Percentiles rank a stretch among this genome's conserved stretches.
Conservation (phyloP, 2,888 invertebrate genomes). For the Eupsilia transversa region DNA sequence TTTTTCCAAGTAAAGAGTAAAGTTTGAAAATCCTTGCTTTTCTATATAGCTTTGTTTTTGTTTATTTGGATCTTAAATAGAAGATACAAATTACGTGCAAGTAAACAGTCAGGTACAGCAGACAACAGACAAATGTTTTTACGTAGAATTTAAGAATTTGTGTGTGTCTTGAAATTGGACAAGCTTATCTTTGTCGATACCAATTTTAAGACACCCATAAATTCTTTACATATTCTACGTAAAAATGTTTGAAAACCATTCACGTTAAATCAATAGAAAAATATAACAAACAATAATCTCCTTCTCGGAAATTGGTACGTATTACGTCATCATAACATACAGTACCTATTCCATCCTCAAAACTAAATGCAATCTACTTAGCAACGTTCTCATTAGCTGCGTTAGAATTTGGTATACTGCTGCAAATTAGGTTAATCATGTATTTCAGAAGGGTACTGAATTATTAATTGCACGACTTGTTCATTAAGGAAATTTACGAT, state of each 20-base stretch:
- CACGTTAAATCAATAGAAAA: too few relatives aligned
- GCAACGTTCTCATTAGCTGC: conserved; percentile 66
- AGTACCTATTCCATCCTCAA: conserved; percentile 46
- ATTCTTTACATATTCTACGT: too few relatives aligned
- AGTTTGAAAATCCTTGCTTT: neutral
- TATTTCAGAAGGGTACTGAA: conserved; percentile 69
- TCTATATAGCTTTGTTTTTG: neutral
- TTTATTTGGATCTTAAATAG: neutral
- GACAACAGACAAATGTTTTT: too few relatives aligned
- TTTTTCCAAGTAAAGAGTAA: neutral
- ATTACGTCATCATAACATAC: conserved; percentile 24
- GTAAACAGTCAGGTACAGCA: neutral
- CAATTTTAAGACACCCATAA: too few relatives aligned
- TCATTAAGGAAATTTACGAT: conserved; percentile 68
- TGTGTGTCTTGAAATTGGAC: too few relatives aligned
- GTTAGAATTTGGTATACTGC: conserved; percentile 68
- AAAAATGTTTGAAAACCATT: too few relatives aligned
- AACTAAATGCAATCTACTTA: conserved; percentile 66
- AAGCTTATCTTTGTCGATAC: too few relatives aligned
- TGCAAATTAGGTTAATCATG: conserved; percentile 74
- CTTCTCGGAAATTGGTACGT: neutral
- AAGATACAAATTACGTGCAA: neutral
- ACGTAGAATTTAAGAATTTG: too few relatives aligned
- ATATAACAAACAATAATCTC: too few relatives aligned
- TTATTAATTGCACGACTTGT: conserved; percentile 70